These are phyloP conservation scores for Progne subis DNA, from an alignment of 2,113 vertebrate species.

Conservation along the genomic window DNA sequence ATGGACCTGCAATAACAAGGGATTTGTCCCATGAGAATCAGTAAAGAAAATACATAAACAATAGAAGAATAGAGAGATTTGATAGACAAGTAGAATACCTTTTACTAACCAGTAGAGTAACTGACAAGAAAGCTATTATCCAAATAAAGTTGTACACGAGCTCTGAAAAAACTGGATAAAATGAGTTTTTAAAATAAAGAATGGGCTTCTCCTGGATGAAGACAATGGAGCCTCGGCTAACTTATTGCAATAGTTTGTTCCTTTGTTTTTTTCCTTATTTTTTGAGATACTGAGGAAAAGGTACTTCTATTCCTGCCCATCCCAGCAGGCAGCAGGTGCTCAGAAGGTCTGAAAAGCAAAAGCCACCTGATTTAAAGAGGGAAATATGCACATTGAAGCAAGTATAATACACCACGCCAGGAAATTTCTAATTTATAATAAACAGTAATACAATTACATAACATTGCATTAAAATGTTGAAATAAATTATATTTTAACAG, in stretches of 20 bases:
- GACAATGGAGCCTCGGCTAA: background rate
- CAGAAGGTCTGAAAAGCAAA: background rate
- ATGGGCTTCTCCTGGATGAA: background rate
- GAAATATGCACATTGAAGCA: background rate
- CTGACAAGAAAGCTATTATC: background rate
- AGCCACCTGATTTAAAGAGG: background rate
- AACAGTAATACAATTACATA: background rate
- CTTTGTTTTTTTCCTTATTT: accelerated
- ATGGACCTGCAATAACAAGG: background rate
- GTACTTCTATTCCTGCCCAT: background rate
- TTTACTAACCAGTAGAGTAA: background rate
- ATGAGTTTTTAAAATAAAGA: background rate
- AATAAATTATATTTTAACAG: background rate
- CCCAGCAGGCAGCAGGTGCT: background rate
- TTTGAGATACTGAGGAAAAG: background rate
- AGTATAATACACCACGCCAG: background rate
- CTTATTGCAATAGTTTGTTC: background rate
- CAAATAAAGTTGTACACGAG: background rate
- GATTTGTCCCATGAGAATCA: background rate
- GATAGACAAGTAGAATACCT: background rate
- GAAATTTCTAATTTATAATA: background rate
- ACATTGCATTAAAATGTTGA: background rate
- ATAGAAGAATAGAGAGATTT: background rate
- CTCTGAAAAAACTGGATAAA: background rate
- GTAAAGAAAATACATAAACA: background rate